Conservation (phyloP, 2,888 invertebrate species). For the Cacoxenus indagator region DNA sequence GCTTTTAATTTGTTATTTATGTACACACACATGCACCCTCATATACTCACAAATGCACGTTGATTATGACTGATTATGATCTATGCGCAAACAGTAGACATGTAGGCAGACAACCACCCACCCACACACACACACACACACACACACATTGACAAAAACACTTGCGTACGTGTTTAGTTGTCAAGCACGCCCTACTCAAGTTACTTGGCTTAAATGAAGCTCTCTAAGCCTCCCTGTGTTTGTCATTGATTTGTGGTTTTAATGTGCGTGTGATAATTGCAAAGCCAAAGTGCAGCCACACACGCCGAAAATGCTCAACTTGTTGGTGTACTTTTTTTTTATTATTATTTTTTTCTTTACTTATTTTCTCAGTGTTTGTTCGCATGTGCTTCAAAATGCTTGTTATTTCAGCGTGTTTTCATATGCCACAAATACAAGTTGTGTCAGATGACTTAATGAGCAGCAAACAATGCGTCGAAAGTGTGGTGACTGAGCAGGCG, state of each 20-base stretch:
- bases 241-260: constrained; percentile 1
- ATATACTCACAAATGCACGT: no score
- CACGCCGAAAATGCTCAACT: not conserved
- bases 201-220: not conserved
- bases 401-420: not conserved
- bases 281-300: not conserved
- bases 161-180: not conserved
- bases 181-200: not conserved
- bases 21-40: no score
- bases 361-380: no score
- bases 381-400: not conserved
- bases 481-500: no score
- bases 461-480: not conserved
- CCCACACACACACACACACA: constrained; percentile 25
- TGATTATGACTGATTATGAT: constrained; percentile 64
- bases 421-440: not conserved
- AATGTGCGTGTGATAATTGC: not conserved
- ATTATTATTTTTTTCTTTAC: no score
- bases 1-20: constrained; percentile 64
- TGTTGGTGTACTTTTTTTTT: not conserved
- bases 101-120: not conserved
- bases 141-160: not conserved
- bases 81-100: constrained; percentile 52
- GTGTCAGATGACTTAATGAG: not conserved
- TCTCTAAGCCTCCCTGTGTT: not conserved